Conservation (phyloP, 1,140 invertebrate species). For the Protaetia brevitarsis region DNA sequence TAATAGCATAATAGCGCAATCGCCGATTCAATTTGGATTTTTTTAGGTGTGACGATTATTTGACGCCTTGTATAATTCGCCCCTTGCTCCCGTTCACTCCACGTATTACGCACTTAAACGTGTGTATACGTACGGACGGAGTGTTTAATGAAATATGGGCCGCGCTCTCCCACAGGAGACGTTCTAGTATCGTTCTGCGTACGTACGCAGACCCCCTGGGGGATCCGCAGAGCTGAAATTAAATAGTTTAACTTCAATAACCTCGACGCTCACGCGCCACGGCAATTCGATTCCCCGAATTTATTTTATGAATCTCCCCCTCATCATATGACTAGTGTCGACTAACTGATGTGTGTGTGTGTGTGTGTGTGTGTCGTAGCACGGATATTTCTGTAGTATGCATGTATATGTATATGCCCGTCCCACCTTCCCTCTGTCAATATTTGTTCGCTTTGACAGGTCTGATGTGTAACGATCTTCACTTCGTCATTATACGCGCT, state of each 20-base stretch:
- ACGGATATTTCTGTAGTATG: neutral
- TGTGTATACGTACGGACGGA: constrained; percentile 22
- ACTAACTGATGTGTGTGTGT: neutral
- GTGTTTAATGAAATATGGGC: constrained; percentile 48
- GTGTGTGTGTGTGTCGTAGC: no score
- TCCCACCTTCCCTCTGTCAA: neutral
- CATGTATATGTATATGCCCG: neutral
- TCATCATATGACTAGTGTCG: neutral
- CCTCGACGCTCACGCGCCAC: no score
- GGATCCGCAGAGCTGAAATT: constrained; percentile 31
- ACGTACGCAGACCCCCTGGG: constrained; percentile 27
- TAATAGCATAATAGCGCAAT: constrained; percentile 46
- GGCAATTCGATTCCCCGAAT: constrained; percentile 19
- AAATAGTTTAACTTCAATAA: constrained; percentile 46
- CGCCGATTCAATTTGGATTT: constrained; percentile 49
- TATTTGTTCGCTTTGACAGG: constrained; percentile 11
- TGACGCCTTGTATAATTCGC: constrained; percentile 42
- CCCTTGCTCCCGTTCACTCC: neutral
- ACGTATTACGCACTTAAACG: neutral
- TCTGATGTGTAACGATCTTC: constrained; percentile 8
- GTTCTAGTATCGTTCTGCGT: neutral
- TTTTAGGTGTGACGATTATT: constrained; percentile 49
- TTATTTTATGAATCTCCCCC: constrained; percentile 14
- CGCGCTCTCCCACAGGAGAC: constrained; percentile 34
- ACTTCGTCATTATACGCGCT: neutral